Percentiles rank a stretch among this genome's conserved stretches.
Conservation (phyloP, 2,113 vertebrate species). For the Gasterosteus nipponicus region DNA sequence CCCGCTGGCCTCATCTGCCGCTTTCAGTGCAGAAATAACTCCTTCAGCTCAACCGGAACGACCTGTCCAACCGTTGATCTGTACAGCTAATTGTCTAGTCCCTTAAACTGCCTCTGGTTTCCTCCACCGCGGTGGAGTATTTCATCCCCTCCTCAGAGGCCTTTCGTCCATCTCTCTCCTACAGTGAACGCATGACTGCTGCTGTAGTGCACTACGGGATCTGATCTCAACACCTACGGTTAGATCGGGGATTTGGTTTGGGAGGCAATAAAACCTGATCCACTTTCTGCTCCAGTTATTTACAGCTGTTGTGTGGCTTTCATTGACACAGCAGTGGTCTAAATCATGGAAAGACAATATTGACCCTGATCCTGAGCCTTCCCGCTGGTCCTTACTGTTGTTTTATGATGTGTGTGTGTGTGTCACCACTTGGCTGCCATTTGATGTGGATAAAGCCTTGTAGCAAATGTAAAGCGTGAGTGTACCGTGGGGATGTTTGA, state of each 20-base stretch:
- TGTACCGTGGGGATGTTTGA: conserved; percentile 16
- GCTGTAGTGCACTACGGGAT: not conserved
- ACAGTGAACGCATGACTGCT: not conserved
- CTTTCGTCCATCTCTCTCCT: not conserved
- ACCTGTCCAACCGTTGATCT: conserved; percentile 30
- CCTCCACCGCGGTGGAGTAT: too few species aligned
- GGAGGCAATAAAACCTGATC: not conserved
- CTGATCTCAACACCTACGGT: not conserved
- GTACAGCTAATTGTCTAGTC: not conserved
- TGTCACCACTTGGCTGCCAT: conserved; percentile 45
- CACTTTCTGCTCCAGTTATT: not conserved
- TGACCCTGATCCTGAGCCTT: conserved; percentile 8
- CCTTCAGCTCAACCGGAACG: conserved; percentile 14
- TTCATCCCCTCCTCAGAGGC: too few species aligned
- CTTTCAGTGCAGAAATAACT: conserved; percentile 5
- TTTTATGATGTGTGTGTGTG: conserved; percentile 35
- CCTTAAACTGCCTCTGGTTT: not conserved
- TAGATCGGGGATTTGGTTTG: not conserved
- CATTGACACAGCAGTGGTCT: not conserved
- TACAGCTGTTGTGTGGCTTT: conserved; percentile 28
- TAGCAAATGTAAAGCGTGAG: conserved; percentile 20
- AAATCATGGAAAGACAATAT: conserved; percentile 25
- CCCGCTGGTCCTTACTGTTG: conserved; percentile 38
- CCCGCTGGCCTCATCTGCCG: conserved; percentile 2
- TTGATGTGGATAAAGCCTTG: conserved; percentile 40